phyloP scores from a whole-genome alignment of 2,113 vertebrate genomes.

The Shinisaurus crocodilurus region DNA sequence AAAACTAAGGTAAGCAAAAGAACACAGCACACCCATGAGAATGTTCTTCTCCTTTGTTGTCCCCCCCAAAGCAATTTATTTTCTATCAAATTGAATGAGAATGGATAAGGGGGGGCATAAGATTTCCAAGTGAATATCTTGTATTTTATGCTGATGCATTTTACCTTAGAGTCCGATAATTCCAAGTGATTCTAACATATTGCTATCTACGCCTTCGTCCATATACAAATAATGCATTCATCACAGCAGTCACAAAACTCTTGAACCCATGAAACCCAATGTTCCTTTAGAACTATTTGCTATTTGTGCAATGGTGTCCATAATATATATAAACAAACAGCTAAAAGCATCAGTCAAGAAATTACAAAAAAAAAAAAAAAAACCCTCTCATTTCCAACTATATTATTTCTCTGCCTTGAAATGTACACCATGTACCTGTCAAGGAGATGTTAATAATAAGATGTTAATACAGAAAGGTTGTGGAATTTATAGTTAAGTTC shows the following conservation, averaged over 20 bases:
- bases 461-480: conserved; percentile 14
- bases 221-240: conserved; percentile 35
- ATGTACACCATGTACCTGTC: conserved; percentile 37
- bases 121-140: background rate
- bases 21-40: background rate
- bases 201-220: background rate
- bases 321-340: conserved; percentile 43
- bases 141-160: background rate
- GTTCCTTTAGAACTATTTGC: conserved; percentile 46
- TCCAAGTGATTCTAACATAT: background rate
- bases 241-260: conserved; percentile 33
- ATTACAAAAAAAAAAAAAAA: conserved; percentile 10
- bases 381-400: conserved; percentile 34
- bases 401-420: conserved; percentile 37
- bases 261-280: conserved; percentile 20
- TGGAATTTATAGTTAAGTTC: conserved; percentile 44
- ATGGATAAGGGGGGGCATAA: background rate
- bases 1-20: background rate
- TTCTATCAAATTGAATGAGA: background rate
- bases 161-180: background rate
- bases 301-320: conserved; percentile 20
- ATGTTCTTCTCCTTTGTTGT: background rate
- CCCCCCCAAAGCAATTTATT: background rate
- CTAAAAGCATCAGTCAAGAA: conserved; percentile 48
- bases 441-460: conserved; percentile 37